Base-by-base conservation (phyloP, 1,140 invertebrate species). In the Bombus huntii region DNA sequence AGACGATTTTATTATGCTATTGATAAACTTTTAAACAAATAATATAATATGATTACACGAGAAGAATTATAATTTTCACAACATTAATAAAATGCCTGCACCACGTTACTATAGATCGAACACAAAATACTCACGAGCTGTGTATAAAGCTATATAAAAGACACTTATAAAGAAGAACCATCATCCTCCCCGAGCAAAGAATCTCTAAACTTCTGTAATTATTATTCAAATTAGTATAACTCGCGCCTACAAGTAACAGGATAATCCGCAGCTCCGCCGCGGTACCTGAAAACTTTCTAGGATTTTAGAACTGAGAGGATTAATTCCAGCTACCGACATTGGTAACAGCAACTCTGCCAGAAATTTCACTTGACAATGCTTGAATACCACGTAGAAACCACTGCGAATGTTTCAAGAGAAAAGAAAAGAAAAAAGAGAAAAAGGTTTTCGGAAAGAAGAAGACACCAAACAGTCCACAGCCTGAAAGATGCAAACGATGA, bases 321-420 rank as follows among this genome's bases (percentile, higher is more conserved):
- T 83, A 75, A 75, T 75, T 18, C 42, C 37, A 15, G 10, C 42
- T 22, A n/a, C 59, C n/a, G 28, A 79, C 59, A n/a, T 4, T 53
- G 37, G 28, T 28, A 59, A 28, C 66, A 39, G 53, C 44, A 62
- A n/a, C 68, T 66, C 47, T 28, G 37, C 34, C 57, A 28, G 73
- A 85, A 88, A 88, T 89, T 76, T 80, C 73, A 18, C 42, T 65
- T 62, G 3, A 37, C 18, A n/a, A 53, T 53, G 47, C 22, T 53
- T 53, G 47, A 53, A 53, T 53, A 53, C 18, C 47, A 22, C 47
- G 47, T 22, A 44, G 3, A 31, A 31, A 2, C 13, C 12, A 44
- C 15, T 53, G 47, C 18, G 81, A 66, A 53, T 31, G 6, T 39
- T 28, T 4, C 31, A 18, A 12, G 2, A 18, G 22, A 13, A 18